Percentiles rank a stretch among this genome's conserved stretches.
phyloP scores from a whole-genome alignment of 2,888 invertebrate genomes.

The Leuctra nigra region DNA sequence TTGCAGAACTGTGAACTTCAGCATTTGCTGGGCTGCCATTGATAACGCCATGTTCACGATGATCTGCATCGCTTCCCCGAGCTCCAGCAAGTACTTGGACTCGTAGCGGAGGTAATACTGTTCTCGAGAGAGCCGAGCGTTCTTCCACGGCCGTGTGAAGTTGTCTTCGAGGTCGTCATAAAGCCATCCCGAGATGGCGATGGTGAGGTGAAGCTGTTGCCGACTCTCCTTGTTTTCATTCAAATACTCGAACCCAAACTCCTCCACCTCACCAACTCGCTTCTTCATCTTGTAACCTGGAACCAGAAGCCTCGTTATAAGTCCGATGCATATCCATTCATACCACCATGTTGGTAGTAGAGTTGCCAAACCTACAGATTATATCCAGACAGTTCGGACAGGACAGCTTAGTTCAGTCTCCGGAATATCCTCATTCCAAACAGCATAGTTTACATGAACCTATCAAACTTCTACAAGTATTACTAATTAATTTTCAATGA shows the following conservation, averaged over 20 bases:
- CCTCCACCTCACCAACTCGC: slow-evolving; percentile 58
- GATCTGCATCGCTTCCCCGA: slow-evolving; percentile 56
- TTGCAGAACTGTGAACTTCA: slow-evolving; percentile 55
- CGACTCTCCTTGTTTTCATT: slow-evolving; percentile 26
- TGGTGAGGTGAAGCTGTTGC: slow-evolving; percentile 50
- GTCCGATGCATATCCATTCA: no score
- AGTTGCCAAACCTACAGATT: no score
- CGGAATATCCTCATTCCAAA: no score
- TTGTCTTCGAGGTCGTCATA: slow-evolving; percentile 44
- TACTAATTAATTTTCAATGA: no score
- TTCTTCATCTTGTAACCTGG: slow-evolving; percentile 61
- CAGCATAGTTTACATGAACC: no score
- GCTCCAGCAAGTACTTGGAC: slow-evolving; percentile 49
- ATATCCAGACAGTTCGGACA: no score
- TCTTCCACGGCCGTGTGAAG: slow-evolving; percentile 49
- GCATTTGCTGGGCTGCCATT: slow-evolving; percentile 54
- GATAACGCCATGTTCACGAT: slow-evolving; percentile 49
- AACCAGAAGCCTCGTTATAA: no score
- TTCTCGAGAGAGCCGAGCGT: slow-evolving; percentile 49
- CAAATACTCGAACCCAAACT: slow-evolving; percentile 55
- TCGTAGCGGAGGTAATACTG: slow-evolving; percentile 59
- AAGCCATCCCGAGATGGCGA: slow-evolving; percentile 60
- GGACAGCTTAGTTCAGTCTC: no score
- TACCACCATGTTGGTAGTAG: no score
- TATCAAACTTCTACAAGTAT: no score